Evolutionary conservation across 1,140 invertebrate species (phyloP), one percentile per base, ranked within the genome.

Genomic region (Drosophila tristis): DNA sequence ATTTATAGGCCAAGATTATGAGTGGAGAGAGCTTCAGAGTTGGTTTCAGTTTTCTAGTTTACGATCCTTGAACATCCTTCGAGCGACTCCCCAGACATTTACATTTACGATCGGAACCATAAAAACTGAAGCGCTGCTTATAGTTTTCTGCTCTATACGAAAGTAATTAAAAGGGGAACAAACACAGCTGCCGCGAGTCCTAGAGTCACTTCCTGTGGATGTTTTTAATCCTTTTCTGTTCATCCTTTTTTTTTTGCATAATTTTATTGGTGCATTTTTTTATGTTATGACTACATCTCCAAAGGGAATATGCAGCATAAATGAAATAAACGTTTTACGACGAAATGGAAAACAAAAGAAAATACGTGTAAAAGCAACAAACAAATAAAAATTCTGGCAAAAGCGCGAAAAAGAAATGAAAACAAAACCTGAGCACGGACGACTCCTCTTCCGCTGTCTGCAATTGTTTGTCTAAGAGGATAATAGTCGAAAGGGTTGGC

Each of bases 321-420:
- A 84, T 86, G 82, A 87, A 86, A 82, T 86, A 86, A 86, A 87
- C 82, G 82, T 78, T 86, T 86, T 86, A 86, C 82, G 82, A 87
- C 82, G 4, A 65, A 60, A 47, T 43, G 26, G 59, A 66, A 68
- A 72, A 61, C 65, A 67, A 71, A 50, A 50, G 54, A 63, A 80
- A 64, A 71, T 51, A 48, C 81, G 82, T 65, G 74, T 50, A 81
- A 86, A 87, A 86, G 74, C 74, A 57, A 57, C 39, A 25, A 68
- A 26, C 45, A 25, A 57, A 57, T 23, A 25, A 68, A 26, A 54
- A 25, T 39, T 4, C 11, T 39, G 35, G 35, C 13, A 13, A 39
- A 13, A 13, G 11, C 31, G 31, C 31, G 11, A 4, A 39, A 39
- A 39, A 39, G 11, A 39, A 39, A 39, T 5, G 4, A 13, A 39